These are phyloP conservation scores for Cygnus buccinator DNA, from an alignment of 2,113 vertebrate genomes.

Conservation along the genomic window DNA sequence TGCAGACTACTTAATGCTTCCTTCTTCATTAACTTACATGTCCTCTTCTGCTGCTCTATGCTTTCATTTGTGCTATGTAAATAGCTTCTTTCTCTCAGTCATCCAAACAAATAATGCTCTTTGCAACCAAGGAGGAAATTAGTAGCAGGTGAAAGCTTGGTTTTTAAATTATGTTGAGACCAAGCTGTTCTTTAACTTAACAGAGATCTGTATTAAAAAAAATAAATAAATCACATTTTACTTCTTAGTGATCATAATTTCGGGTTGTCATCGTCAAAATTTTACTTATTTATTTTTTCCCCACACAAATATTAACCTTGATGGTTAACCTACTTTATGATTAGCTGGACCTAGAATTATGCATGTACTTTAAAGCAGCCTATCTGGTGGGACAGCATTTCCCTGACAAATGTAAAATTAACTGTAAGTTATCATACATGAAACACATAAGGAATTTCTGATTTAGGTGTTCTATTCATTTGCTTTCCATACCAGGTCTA, in stretches of 20 bases:
- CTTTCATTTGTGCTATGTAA: conserved; percentile 70
- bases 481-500: not conserved
- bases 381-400: not conserved
- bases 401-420: not conserved
- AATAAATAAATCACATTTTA: not conserved
- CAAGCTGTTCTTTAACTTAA: conserved; percentile 63
- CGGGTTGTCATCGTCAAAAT: conserved; percentile 30
- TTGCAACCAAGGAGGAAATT: conserved; percentile 69
- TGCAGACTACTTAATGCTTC: conserved; percentile 72
- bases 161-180: conserved; percentile 59
- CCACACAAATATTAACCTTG: not conserved
- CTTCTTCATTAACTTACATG: conserved; percentile 74
- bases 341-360: not conserved
- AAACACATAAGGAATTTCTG: not conserved
- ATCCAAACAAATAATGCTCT: conserved; percentile 64
- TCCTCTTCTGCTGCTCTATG: conserved; percentile 65
- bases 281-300: not conserved
- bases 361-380: not conserved
- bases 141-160: conserved; percentile 63
- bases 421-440: not conserved
- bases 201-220: not conserved
- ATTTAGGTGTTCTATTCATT: not conserved
- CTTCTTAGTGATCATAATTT: conserved; percentile 27
- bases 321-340: not conserved
- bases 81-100: conserved; percentile 64